phyloP scores from a whole-genome alignment of 2,797 vertebrate species.

The Avahi laniger region DNA sequence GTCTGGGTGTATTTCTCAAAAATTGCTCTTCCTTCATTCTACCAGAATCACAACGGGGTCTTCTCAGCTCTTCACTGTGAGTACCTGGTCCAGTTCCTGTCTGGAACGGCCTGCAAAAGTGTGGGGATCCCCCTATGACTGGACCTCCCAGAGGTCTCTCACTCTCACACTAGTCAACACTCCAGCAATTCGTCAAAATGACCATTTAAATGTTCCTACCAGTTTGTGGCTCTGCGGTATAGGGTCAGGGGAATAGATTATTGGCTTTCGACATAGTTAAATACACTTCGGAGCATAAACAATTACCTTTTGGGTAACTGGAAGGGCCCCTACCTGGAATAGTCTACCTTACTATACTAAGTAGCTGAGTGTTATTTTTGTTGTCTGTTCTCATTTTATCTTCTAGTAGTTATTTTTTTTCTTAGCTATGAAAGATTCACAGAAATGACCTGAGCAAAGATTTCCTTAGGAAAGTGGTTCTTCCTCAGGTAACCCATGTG shows the following conservation, averaged over 20 bases:
- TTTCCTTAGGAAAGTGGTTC: background rate
- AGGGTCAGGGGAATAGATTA: background rate
- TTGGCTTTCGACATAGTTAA: background rate
- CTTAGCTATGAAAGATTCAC: background rate
- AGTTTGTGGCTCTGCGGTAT: background rate
- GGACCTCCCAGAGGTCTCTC: background rate
- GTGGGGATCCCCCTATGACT: background rate
- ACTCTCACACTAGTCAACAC: background rate
- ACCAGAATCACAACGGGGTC: background rate
- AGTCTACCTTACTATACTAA: background rate
- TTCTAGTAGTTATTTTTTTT: slow-evolving; percentile 16
- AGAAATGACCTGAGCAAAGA: background rate
- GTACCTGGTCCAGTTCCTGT: background rate
- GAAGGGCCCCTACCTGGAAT: background rate
- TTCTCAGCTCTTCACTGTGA: background rate
- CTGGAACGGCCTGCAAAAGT: background rate
- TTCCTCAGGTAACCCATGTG: background rate
- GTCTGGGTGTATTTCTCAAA: background rate
- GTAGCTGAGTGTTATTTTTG: background rate
- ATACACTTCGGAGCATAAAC: background rate
- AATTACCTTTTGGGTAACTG: background rate
- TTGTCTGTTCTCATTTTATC: slow-evolving; percentile 12
- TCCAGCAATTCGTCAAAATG: background rate
- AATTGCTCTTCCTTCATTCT: background rate
- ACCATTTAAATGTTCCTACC: background rate